These are phyloP conservation scores for Ditylenchus dipsaci DNA, from an alignment of 1,140 invertebrate species.

Conservation along the genomic window DNA sequence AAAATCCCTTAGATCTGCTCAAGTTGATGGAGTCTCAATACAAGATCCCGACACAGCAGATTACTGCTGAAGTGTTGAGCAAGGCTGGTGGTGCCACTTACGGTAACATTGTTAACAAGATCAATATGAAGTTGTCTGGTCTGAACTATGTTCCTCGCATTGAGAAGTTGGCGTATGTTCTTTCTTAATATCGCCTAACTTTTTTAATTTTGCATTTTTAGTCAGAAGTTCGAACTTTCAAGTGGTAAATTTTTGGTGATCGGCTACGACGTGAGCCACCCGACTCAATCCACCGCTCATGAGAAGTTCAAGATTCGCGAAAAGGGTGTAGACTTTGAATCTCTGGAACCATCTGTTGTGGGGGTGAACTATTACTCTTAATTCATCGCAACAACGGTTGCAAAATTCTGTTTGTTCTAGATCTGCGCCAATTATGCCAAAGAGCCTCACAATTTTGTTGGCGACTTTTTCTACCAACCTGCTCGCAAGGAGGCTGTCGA, in stretches of 20 bases:
- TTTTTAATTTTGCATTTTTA: not conserved
- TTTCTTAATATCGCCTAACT: not conserved
- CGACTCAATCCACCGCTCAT: slow-evolving; percentile 17
- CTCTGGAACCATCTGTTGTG: slow-evolving; percentile 19
- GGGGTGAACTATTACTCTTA: slow-evolving; percentile 12
- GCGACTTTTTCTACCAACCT: slow-evolving; percentile 26
- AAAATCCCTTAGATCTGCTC: slow-evolving; percentile 6
- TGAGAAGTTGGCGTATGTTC: slow-evolving; percentile 16
- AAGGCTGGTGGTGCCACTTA: slow-evolving; percentile 23
- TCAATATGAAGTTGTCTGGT: slow-evolving; percentile 30
- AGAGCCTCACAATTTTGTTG: slow-evolving; percentile 12
- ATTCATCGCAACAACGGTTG: too few relatives aligned
- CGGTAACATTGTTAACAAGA: slow-evolving; percentile 24
- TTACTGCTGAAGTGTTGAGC: slow-evolving; percentile 17
- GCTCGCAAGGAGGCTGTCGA: slow-evolving; percentile 14
- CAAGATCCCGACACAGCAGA: slow-evolving; percentile 1
- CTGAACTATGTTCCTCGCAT: slow-evolving; percentile 22
- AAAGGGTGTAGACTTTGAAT: not conserved
- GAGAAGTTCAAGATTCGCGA: slow-evolving; percentile 1
- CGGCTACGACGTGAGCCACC: slow-evolving; percentile 20
- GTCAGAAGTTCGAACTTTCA: slow-evolving; percentile 16
- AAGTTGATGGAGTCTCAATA: slow-evolving; percentile 18
- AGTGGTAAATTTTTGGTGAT: slow-evolving; percentile 23
- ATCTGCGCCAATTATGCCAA: slow-evolving; percentile 30
- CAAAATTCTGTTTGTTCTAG: slow-evolving; percentile 15